Evolutionary conservation across 2,888 invertebrate genomes (phyloP).

Genomic region (Schizotus pectinicornis): DNA sequence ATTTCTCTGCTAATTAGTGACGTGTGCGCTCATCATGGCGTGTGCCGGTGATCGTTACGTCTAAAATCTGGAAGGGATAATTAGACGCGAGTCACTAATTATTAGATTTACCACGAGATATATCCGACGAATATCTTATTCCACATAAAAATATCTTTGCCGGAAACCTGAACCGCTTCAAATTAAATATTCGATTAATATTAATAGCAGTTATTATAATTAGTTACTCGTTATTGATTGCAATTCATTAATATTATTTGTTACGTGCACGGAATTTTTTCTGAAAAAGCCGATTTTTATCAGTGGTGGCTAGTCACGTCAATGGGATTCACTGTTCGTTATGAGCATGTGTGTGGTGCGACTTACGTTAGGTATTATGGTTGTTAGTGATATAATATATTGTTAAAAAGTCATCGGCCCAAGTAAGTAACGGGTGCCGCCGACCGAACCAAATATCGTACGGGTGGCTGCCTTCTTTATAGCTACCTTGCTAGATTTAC

Average conservation of each 20-base stretch:
- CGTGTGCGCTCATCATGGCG: slow-evolving; percentile 49
- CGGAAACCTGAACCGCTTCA: background rate
- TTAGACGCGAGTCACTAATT: slow-evolving; percentile 45
- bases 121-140: slow-evolving; percentile 9
- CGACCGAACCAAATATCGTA: slow-evolving; percentile 56
- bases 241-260: too few relatives aligned
- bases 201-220: too few relatives aligned
- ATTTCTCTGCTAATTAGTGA: slow-evolving; percentile 54
- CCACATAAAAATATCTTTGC: slow-evolving; percentile 14
- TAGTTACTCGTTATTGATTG: too few relatives aligned
- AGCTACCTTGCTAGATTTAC: slow-evolving; percentile 47
- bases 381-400: slow-evolving; percentile 46
- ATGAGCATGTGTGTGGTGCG: too few relatives aligned
- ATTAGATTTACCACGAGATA: slow-evolving; percentile 39
- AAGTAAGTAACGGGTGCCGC: slow-evolving; percentile 54
- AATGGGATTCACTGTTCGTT: too few relatives aligned
- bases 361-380: slow-evolving; percentile 26
- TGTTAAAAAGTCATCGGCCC: slow-evolving; percentile 57
- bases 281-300: too few relatives aligned
- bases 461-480: slow-evolving; percentile 55
- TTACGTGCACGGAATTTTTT: too few relatives aligned
- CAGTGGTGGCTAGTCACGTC: too few relatives aligned
- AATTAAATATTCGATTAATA: too few relatives aligned
- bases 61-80: slow-evolving; percentile 40
- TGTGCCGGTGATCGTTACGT: slow-evolving; percentile 47